Conservation (phyloP, 30 jellyfish, hydroid and myxozoan genomes). For the Pelagia noctiluca region DNA sequence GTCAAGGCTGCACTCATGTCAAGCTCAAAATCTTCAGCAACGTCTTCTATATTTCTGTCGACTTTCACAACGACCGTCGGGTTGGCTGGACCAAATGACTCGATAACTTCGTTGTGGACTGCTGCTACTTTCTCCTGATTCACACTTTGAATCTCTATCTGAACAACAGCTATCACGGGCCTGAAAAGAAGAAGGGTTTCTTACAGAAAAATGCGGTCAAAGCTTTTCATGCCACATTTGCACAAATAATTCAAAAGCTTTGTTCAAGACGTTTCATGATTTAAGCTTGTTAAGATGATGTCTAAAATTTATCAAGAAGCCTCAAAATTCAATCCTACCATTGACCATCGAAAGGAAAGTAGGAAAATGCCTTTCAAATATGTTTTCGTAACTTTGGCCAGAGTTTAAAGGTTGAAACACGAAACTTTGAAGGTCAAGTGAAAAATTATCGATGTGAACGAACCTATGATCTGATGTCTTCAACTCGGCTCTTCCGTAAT, state of each 20-base stretch:
- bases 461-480: conserved; percentile 99
- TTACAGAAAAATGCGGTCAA: no score
- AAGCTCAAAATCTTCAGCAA: conserved; percentile 75
- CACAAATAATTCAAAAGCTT: no score
- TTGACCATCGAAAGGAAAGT: no score
- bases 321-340: no score
- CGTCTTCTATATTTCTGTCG: conserved; percentile 48
- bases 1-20: conserved; percentile 79
- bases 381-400: no score
- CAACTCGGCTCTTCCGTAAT: conserved; percentile 98
- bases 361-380: no score
- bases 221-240: no score
- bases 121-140: conserved; percentile 55
- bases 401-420: not conserved
- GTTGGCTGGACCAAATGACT: conserved; percentile 91
- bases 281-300: no score
- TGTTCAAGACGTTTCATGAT: no score
- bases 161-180: conserved; percentile 95
- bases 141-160: conserved; percentile 81
- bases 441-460: no score
- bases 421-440: not conserved
- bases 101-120: conserved; percentile 73
- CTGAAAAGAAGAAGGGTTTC: conserved; percentile 47
- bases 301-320: no score
- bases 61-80: conserved; percentile 81